Percentiles rank a stretch among this genome's conserved stretches.
Conservation (phyloP, 2,797 vertebrate species). For the Sebastes diploproa region DNA sequence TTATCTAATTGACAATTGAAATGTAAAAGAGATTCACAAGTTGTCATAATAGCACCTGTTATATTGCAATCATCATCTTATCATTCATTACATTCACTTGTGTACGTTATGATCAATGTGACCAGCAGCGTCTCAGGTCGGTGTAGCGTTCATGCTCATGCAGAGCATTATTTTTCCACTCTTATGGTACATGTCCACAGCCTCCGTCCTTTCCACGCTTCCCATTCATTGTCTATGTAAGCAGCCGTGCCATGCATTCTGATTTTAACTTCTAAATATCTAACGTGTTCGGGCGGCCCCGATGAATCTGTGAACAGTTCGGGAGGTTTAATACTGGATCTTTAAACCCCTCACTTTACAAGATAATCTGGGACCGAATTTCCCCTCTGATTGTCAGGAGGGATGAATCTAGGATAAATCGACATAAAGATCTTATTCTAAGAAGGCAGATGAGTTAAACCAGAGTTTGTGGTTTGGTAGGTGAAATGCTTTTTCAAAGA, state of each 20-base stretch:
- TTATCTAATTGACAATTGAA: not conserved
- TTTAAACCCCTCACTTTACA: no score
- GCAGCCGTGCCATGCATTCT: no score
- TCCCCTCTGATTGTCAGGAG: no score
- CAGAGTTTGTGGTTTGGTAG: not conserved
- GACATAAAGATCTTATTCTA: not conserved
- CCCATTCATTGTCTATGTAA: no score
- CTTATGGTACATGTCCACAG: not conserved
- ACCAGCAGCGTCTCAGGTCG: not conserved
- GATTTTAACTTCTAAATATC: no score
- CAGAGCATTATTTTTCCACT: not conserved
- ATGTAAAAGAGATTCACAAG: not conserved
- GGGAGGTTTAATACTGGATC: no score
- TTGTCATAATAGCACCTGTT: not conserved
- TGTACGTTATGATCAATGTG: not conserved
- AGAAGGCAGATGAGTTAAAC: constrained; percentile 19
- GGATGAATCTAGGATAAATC: no score
- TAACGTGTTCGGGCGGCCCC: no score
- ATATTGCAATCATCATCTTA: not conserved
- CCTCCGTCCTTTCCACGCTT: no score
- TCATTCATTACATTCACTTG: not conserved
- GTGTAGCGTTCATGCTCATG: no score
- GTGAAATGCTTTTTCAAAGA: constrained; percentile 18
- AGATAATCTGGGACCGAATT: no score
- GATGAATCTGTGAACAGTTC: no score